Conservation (phyloP, 2,797 vertebrate species). For the Pseudomugil tenellus region DNA sequence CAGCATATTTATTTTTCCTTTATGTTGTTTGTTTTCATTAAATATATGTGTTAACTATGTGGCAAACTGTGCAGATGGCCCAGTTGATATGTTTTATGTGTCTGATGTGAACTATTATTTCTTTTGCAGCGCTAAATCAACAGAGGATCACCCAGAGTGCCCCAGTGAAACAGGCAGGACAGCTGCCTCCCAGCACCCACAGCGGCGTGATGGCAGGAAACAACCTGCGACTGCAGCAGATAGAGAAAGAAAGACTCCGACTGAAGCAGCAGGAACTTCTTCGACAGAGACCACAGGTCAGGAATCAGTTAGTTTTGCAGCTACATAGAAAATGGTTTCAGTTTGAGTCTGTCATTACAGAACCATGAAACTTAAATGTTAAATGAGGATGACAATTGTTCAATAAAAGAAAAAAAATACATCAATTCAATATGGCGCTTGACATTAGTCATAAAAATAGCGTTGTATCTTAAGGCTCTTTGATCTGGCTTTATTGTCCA, state of each 20-base stretch:
- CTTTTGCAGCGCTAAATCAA: slow-evolving; percentile 89
- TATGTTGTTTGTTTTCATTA: not conserved
- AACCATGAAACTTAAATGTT: not conserved
- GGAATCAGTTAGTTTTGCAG: slow-evolving; percentile 52
- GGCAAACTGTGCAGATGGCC: not conserved
- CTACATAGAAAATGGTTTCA: slow-evolving; percentile 1
- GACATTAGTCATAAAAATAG: slow-evolving; percentile 45
- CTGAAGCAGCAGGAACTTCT: slow-evolving; percentile 97
- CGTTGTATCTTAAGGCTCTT: slow-evolving; percentile 38
- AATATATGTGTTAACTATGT: not conserved
- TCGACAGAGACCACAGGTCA: slow-evolving; percentile 97
- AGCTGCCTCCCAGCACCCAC: slow-evolving; percentile 87
- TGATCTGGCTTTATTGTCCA: slow-evolving; percentile 61
- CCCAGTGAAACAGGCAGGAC: slow-evolving; percentile 90
- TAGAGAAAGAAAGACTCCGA: slow-evolving; percentile 94
- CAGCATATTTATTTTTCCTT: not conserved
- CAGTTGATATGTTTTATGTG: not conserved
- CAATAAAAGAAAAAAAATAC: not conserved
- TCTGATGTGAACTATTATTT: slow-evolving; percentile 18
- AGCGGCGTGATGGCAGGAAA: slow-evolving; percentile 84
- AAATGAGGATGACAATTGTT: not conserved
- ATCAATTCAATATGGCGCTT: not conserved
- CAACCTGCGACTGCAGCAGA: slow-evolving; percentile 92
- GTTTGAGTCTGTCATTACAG: not conserved
- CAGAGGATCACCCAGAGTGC: slow-evolving; percentile 94